Base-by-base conservation (phyloP, 53 echinoderm and acorn worm genomes). In the Holothuria leucospilota region DNA sequence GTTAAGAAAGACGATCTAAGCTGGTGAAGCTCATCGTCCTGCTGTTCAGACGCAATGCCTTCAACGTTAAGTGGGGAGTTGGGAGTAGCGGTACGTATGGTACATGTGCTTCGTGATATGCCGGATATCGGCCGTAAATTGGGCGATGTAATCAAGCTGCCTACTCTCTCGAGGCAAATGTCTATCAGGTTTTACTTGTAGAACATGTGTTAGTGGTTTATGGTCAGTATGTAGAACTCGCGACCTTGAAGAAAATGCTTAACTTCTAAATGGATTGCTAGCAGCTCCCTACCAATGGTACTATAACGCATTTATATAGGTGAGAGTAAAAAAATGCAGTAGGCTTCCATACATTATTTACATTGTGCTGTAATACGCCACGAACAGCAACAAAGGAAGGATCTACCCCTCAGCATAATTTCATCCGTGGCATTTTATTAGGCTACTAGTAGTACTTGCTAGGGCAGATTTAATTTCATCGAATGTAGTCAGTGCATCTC, bases 381-480 rank as follows among this genome's bases (percentile, higher is more conserved):
- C 89, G 84, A 27, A 88, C 89, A 21, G 83, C 83, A 14, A 61
- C 62, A 62, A 71, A 73, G 25, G 87, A 91, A 20, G 91, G 83
- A 65, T 91, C 91, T n/a, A 83, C 77, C 21, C 24, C 41, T 21
- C 87, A 20, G 51, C 87, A 53, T 61, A 89, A 38, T n/a, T 2
- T 28, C 73, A 11, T 63, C 49, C 39, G 81, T 63, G 20, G 70
- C 41, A 14, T n/a, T n/a, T n/a, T n/a, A n/a, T n/a, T n/a, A 14
- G 89, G 89, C 73, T 89, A 39, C 51, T 9, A 88, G 82, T 25
- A 13, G 88, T 88, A n/a, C 0, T 21, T 24, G 68, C 66, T 63
- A 81, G 64, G 14, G 51, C 68, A 11, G 78, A 53, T 24, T 88
- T 88, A 39, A 71, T 41, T 26, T 77, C 40, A 6, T 84, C 49